phyloP scores from a whole-genome alignment of 2,888 invertebrate genomes.

The Trisateles emortualis region DNA sequence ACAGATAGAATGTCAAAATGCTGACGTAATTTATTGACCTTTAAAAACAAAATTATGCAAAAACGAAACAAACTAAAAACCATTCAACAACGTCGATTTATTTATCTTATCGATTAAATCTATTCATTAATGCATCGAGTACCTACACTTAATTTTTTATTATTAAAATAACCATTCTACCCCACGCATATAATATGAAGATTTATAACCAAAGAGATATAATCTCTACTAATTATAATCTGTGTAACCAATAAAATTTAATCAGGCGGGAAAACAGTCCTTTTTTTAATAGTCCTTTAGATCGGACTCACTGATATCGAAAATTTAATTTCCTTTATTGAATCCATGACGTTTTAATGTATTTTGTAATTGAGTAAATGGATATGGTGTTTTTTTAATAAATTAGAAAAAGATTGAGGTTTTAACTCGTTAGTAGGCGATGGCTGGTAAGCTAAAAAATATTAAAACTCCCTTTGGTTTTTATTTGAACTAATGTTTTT shows the following conservation, averaged over 20 bases:
- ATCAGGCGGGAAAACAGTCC: constrained; percentile 58
- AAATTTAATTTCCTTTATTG: constrained; percentile 52
- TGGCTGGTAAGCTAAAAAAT: no score
- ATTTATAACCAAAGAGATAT: constrained; percentile 55
- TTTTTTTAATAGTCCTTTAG: constrained; percentile 55
- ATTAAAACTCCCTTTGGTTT: no score
- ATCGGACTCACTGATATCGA: constrained; percentile 61
- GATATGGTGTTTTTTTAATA: not conserved
- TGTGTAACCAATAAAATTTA: constrained; percentile 69
- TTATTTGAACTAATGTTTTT: no score
- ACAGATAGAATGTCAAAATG: not conserved
- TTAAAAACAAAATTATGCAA: not conserved
- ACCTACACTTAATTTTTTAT: constrained; percentile 32
- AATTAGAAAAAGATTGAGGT: not conserved
- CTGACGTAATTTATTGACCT: not conserved
- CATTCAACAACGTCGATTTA: constrained; percentile 24
- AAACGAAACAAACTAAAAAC: constrained; percentile 4
- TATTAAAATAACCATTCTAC: constrained; percentile 40
- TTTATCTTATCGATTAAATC: constrained; percentile 31
- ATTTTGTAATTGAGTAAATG: constrained; percentile 13
- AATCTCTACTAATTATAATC: constrained; percentile 65
- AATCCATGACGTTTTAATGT: constrained; percentile 33
- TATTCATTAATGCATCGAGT: constrained; percentile 29
- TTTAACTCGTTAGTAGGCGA: not conserved
- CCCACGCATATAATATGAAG: constrained; percentile 46